These are phyloP conservation scores for Epinephelus cyanopodus DNA, from an alignment of 2,113 vertebrate genomes.

Conservation along the genomic window DNA sequence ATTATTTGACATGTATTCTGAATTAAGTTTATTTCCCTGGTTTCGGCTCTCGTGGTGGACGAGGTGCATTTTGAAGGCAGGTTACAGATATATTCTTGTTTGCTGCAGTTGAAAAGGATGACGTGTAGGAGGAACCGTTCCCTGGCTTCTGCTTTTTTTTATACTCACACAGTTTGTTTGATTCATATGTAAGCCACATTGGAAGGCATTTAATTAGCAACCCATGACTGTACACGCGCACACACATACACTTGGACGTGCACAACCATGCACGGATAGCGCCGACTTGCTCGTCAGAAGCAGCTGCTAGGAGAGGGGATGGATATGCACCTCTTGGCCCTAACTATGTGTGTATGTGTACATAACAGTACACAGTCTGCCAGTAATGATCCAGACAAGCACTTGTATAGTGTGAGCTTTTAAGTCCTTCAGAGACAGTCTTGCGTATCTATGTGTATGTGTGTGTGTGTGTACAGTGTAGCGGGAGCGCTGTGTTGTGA, in stretches of 20 bases:
- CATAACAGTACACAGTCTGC: slow-evolving; percentile 17
- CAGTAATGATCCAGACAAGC: slow-evolving; percentile 60
- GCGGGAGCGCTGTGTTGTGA: slow-evolving; percentile 51
- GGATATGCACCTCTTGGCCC: slow-evolving; percentile 28
- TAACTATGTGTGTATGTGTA: slow-evolving; percentile 22
- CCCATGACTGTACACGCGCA: neutral
- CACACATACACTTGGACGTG: neutral
- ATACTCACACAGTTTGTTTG: slow-evolving; percentile 20
- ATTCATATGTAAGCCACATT: slow-evolving; percentile 24
- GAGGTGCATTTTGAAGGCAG: slow-evolving; percentile 7
- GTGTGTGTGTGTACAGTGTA: slow-evolving; percentile 33
- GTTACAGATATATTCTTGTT: slow-evolving; percentile 5
- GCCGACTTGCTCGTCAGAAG: slow-evolving; percentile 18
- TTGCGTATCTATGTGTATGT: slow-evolving; percentile 28
- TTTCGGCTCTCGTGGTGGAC: neutral
- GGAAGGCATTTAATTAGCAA: slow-evolving; percentile 45
- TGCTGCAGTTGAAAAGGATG: slow-evolving; percentile 14
- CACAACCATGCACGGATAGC: neutral
- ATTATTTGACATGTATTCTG: neutral
- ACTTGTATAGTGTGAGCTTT: slow-evolving; percentile 52
- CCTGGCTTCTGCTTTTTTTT: slow-evolving; percentile 13
- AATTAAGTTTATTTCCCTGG: neutral
- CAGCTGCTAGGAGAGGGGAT: slow-evolving; percentile 13
- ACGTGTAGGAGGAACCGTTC: slow-evolving; percentile 15
- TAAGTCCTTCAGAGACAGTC: slow-evolving; percentile 37